Conservation (phyloP, 2,888 invertebrate species). For the Achlya flavicornis region DNA sequence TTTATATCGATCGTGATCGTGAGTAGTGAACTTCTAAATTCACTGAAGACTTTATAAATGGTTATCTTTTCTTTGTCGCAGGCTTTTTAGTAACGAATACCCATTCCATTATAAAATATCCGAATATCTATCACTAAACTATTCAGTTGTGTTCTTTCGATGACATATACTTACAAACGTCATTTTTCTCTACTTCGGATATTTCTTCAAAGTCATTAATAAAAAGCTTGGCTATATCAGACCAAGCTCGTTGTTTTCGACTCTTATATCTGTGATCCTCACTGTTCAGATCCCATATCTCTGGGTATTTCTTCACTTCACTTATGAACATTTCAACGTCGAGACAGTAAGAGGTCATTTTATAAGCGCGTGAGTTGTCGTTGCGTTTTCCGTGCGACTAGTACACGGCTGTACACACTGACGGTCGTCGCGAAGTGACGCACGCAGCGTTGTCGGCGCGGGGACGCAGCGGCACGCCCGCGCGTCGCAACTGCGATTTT, state of each 20-base stretch:
- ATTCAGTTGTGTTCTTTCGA: neutral
- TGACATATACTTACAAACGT: slow-evolving; percentile 61
- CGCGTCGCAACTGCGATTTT: slow-evolving; percentile 3
- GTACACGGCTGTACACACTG: slow-evolving; percentile 43
- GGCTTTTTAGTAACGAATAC: no score
- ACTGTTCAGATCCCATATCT: slow-evolving; percentile 60
- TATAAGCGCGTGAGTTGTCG: slow-evolving; percentile 1
- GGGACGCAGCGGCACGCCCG: slow-evolving; percentile 52
- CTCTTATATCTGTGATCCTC: slow-evolving; percentile 51
- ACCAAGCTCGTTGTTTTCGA: slow-evolving; percentile 62
- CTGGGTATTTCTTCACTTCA: slow-evolving; percentile 65
- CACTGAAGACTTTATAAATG: no score
- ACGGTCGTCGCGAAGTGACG: slow-evolving; percentile 46
- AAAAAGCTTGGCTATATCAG: slow-evolving; percentile 55
- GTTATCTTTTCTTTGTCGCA: no score
- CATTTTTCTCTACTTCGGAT: slow-evolving; percentile 51
- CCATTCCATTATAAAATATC: no score
- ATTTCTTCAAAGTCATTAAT: slow-evolving; percentile 61
- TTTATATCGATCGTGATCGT: no score
- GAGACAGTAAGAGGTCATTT: slow-evolving; percentile 44
- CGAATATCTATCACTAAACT: neutral
- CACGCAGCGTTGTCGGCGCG: slow-evolving; percentile 60
- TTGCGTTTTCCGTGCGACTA: slow-evolving; percentile 18
- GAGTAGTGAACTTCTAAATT: no score
- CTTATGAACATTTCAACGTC: slow-evolving; percentile 64